Conservation (phyloP, 2,888 invertebrate species). For the Lasioglossum zephyrum region DNA sequence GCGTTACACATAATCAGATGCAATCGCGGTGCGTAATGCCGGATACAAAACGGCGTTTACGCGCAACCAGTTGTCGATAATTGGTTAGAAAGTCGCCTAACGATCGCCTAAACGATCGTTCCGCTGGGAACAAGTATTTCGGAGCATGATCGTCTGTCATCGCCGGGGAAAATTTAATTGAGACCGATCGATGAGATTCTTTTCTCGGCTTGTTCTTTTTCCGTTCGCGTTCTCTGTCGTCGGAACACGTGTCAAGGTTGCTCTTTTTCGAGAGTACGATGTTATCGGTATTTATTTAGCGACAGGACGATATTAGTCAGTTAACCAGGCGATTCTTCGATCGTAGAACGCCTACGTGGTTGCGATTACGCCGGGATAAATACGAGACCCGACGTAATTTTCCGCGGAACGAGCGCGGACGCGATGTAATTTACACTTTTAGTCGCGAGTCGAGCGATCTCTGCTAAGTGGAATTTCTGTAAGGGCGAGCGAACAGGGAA, state of each 20-base stretch:
- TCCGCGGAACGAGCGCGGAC: background rate
- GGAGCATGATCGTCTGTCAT: background rate
- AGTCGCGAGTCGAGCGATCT: background rate
- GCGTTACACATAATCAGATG: background rate
- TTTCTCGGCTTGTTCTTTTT: background rate
- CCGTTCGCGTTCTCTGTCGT: background rate
- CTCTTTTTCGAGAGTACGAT: background rate
- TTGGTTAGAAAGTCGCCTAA: slow-evolving; percentile 23
- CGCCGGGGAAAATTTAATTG: background rate
- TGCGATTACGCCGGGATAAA: background rate
- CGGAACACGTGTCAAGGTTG: background rate
- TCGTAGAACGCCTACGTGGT: background rate
- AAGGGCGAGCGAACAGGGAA: background rate
- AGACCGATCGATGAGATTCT: background rate
- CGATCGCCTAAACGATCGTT: slow-evolving; percentile 19
- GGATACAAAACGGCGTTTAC: background rate
- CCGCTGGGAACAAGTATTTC: background rate
- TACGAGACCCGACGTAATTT: background rate
- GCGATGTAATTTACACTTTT: background rate
- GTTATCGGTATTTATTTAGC: background rate
- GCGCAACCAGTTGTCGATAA: background rate
- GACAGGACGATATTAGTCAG: background rate
- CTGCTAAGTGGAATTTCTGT: background rate
- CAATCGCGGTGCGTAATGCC: background rate
- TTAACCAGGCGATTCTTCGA: background rate